Conservation (phyloP, 2,797 vertebrate species). For the Alauda arvensis region DNA sequence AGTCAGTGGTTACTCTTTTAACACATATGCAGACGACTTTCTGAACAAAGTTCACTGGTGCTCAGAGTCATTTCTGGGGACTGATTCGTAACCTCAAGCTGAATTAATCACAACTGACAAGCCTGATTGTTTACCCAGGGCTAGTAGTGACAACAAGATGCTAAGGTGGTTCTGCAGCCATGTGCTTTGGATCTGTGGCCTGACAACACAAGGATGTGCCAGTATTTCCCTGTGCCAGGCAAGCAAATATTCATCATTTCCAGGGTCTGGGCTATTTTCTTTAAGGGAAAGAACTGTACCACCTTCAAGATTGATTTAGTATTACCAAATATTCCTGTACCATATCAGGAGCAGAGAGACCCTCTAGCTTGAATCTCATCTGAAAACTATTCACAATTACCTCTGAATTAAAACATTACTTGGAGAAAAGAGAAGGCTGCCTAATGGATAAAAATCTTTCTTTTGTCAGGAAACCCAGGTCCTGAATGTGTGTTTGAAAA, state of each 20-base stretch:
- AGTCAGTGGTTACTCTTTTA: background rate
- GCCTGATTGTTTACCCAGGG: background rate
- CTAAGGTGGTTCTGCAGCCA: accelerated
- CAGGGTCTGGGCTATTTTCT: accelerated
- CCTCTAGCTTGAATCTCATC: background rate
- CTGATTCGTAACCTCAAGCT: background rate
- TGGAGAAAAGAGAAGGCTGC: background rate
- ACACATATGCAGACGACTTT: background rate
- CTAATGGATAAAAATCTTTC: background rate
- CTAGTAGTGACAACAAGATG: background rate
- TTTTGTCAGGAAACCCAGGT: background rate
- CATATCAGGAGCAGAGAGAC: background rate
- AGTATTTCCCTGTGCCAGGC: background rate
- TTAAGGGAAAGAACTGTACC: too few species aligned
- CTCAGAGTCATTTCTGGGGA: background rate
- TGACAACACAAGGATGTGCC: accelerated
- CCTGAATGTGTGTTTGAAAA: background rate
- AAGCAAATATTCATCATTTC: background rate
- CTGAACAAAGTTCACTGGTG: background rate
- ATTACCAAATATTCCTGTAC: background rate
- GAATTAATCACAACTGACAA: background rate
- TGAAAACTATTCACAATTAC: background rate
- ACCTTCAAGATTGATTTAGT: background rate
- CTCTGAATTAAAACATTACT: background rate
- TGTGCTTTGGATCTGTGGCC: accelerated